Evolutionary conservation across 2,113 vertebrate species (phyloP), one percentile per base, ranked within the genome.

Genomic region (Pluvianellus socialis): DNA sequence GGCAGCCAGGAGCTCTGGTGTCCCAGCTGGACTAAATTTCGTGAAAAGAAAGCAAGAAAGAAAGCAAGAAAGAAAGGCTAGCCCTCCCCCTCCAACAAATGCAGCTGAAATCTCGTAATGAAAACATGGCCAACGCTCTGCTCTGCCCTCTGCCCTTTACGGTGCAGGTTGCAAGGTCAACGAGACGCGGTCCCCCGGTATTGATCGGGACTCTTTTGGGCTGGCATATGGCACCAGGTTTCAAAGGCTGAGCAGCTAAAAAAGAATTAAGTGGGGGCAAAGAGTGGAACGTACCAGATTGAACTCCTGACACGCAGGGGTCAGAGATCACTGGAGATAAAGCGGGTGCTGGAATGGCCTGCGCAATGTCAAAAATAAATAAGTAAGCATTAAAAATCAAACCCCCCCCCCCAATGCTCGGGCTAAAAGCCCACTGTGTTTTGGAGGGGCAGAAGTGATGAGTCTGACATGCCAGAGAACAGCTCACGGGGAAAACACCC

Each of bases 281-380:
- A 95, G 95, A 94, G 95, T 97, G 97, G 96, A 97, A 97, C 91
- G 44, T 97, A 74, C 85, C 92, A 79, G 93, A 94, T 97, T 98
- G 97, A 97, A 95, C 96, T 81, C 42, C 91, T 97, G 97, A 96
- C 97, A 96, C 1, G 5, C 12, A 1, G 73, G 85, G 96, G 97
- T 97, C 97, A 97, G 38, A 97, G 97, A 93, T 90, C 90, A 6
- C 67, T 3, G 17, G 16, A 56, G 94, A 96, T 75, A 91, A 97
- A 94, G 92, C 13, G 23, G 87, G 85, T 42, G 86, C 84, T 95
- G 94, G 84, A 86, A 87, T 4, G 59, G 86, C n/a, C 84, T 44
- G 71, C 11, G 84, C 40, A 47, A 30, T 30, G 88, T 79, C 95
- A 85, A 88, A 96, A 91, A 95, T 91, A 96, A 97, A 97, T 90